Evolutionary conservation across 2,113 vertebrate species (phyloP), one percentile per base, ranked within the genome.

Genomic region (Chaetorhynchus papuensis): DNA sequence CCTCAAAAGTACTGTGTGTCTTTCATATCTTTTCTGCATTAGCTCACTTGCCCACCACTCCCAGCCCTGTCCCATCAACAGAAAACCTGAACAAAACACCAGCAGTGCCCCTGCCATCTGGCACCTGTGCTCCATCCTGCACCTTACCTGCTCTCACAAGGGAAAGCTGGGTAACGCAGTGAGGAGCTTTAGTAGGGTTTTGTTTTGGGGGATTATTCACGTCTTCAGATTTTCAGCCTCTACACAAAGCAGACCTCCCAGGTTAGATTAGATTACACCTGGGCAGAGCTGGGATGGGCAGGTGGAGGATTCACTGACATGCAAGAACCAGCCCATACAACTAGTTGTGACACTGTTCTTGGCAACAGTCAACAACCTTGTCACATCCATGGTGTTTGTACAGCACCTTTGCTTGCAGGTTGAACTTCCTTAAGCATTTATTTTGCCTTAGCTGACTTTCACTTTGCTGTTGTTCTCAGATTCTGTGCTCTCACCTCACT

Each of bases 401-500:
- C n/a, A 87, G 69, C 53, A 87, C 14, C 24, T 93, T 45, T 50
- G 8, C 77, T 69, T 82, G 27, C 45, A 61, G 53, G 5, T 22
- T 87, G 74, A 89, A 61, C 21, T 76, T 95, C 28, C 47, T 89
- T 44, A 79, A 41, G 39, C 28, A 54, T 87, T 92, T 89, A 5
- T 89, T 94, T 91, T 85, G 18, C 66, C 9, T 83, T 68, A 87
- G 24, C 7, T 93, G 37, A 64, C 65, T 83, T 94, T 22, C 8
- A 2, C 53, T n/a, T n/a, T 72, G 57, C 37, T 85, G n/a, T 21
- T 78, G 13, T 56, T 91, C 65, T 82, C 8, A 4, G 16, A 27
- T 6, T 83, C 41, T 49, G 52, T 82, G 44, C 9, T 71, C 37
- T 89, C 45, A 57, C 8, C 45, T 82, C n/a, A 68, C 41, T 33